These are phyloP conservation scores for Yasuhikotakia modesta DNA, from an alignment of 2,797 vertebrate species.

Conservation along the genomic window DNA sequence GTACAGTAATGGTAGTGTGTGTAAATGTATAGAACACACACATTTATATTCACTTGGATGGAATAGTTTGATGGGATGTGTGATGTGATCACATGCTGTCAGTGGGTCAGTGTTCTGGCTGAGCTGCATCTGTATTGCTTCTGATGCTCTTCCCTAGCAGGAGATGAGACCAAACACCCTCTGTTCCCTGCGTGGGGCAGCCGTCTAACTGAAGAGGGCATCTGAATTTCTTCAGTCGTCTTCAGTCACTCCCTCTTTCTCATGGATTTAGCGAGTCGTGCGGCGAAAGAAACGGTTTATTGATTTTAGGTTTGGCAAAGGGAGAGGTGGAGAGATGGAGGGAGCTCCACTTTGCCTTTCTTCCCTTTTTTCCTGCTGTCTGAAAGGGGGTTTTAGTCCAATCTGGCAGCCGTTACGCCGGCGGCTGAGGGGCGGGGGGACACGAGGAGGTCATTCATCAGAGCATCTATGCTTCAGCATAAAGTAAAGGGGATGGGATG, in stretches of 20 bases:
- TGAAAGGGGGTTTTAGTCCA: slow-evolving; percentile 32
- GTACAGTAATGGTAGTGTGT: background rate
- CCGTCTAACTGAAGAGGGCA: slow-evolving; percentile 20
- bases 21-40: no score
- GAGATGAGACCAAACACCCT: slow-evolving; percentile 53
- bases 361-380: slow-evolving; percentile 22
- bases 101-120: background rate
- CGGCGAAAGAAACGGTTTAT: slow-evolving; percentile 76
- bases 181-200: slow-evolving; percentile 65
- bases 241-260: slow-evolving; percentile 72
- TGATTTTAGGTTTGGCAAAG: slow-evolving; percentile 81
- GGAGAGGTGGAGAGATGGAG: slow-evolving; percentile 27
- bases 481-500: slow-evolving; percentile 40
- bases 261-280: slow-evolving; percentile 75
- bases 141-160: slow-evolving; percentile 13
- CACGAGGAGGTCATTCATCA: slow-evolving; percentile 26
- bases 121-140: slow-evolving; percentile 12
- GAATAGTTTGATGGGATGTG: background rate
- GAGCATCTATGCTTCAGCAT: slow-evolving; percentile 51
- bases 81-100: background rate
- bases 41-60: slow-evolving; percentile 10
- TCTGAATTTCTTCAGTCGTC: slow-evolving; percentile 43
- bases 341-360: slow-evolving; percentile 33
- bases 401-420: slow-evolving; percentile 8
- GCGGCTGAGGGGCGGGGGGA: background rate